phyloP scores from a whole-genome alignment of 2,888 invertebrate species.

The Amiota minor region DNA sequence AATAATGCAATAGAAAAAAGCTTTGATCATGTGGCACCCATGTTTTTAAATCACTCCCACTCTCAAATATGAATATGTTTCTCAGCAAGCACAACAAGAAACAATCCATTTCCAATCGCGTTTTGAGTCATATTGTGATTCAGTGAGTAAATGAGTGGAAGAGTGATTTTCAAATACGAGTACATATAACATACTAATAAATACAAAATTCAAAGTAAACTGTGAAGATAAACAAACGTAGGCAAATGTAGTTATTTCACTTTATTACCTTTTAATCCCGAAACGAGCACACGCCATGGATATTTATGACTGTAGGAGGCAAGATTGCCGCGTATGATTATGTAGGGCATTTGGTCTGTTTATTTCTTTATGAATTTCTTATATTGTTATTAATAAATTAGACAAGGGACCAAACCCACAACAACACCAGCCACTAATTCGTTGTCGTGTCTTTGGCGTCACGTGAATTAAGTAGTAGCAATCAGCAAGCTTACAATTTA shows the following conservation, averaged over 20 bases:
- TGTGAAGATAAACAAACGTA: not conserved
- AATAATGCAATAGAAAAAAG: not conserved
- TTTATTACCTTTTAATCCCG: conserved; percentile 85
- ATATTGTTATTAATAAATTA: too few relatives aligned
- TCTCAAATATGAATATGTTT: too few relatives aligned
- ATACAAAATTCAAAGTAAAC: not conserved
- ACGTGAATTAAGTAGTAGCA: too few relatives aligned
- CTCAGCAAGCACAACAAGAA: not conserved
- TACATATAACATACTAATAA: not conserved
- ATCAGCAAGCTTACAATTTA: too few relatives aligned
- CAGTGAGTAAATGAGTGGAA: conserved; percentile 1
- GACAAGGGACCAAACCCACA: too few relatives aligned
- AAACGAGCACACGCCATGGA: conserved; percentile 90
- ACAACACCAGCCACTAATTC: too few relatives aligned
- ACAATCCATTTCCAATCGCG: not conserved
- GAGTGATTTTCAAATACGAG: not conserved
- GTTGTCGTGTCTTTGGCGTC: too few relatives aligned
- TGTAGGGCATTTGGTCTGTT: conserved; percentile 84
- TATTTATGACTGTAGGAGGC: conserved; percentile 89
- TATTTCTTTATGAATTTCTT: conserved; percentile 41
- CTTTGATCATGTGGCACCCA: not conserved
- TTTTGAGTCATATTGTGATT: not conserved
- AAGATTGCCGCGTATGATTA: conserved; percentile 90
- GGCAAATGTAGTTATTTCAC: conserved; percentile 17
- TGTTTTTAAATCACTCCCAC: not conserved